Evolutionary conservation across 2,888 invertebrate genomes (phyloP).

Genomic region (Loripinus fragilis): DNA sequence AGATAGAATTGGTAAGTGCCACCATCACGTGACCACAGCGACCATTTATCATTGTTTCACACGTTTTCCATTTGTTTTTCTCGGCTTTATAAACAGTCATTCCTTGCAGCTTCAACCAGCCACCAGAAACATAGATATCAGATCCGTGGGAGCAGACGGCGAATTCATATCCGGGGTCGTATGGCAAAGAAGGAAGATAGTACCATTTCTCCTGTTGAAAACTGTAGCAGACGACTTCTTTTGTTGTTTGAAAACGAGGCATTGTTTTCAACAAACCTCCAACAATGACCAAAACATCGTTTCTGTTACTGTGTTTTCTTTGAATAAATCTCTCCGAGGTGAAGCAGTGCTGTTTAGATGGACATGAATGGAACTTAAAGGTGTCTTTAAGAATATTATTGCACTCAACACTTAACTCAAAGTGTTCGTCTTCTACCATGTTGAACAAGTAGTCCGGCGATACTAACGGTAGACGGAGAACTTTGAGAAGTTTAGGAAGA

Average conservation of each 20-base stretch:
- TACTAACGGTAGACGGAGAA: conserved; percentile 72
- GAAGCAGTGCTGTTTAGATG: conserved; percentile 64
- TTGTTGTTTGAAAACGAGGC: conserved; percentile 68
- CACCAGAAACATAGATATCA: conserved; percentile 74
- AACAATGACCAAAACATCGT: conserved; percentile 71
- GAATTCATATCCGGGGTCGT: conserved; percentile 75
- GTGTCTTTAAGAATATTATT: conserved; percentile 67
- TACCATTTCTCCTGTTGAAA: conserved; percentile 73
- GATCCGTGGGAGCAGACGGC: conserved; percentile 70
- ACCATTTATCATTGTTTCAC: conserved; percentile 70
- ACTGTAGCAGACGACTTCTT: conserved; percentile 74
- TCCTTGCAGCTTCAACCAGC: conserved; percentile 72
- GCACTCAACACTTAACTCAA: conserved; percentile 49
- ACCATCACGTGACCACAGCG: conserved; percentile 76
- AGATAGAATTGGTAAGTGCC: conserved; percentile 68
- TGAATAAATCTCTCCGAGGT: conserved; percentile 62
- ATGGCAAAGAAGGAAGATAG: conserved; percentile 72
- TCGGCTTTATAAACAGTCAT: conserved; percentile 70
- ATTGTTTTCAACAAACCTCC: conserved; percentile 72
- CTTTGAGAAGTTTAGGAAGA: conserved; percentile 82
- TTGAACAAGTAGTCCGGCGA: conserved; percentile 73
- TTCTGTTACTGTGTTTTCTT: conserved; percentile 63
- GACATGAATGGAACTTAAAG: conserved; percentile 70
- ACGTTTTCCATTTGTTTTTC: conserved; percentile 72
- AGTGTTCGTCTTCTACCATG: conserved; percentile 57